Percentiles rank a stretch among this genome's conserved stretches.
These are phyloP conservation scores for Drosophila macrothrix DNA, from an alignment of 2,888 invertebrate species.

Conservation along the genomic window DNA sequence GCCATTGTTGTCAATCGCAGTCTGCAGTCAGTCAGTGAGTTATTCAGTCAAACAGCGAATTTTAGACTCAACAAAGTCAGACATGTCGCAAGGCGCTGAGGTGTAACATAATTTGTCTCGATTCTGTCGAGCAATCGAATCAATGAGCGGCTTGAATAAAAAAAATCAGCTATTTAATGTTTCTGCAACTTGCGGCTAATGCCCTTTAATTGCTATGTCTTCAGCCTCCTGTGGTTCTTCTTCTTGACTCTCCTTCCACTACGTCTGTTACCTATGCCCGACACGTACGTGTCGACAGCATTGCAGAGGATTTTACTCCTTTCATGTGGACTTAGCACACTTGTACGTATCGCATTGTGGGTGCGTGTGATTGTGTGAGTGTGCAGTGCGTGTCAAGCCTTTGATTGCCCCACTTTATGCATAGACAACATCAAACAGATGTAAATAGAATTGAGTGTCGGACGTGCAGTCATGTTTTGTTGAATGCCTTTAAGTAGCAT, in stretches of 20 bases:
- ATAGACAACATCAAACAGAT: constrained; percentile 54
- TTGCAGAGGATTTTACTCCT: constrained; percentile 57
- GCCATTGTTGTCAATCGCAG: constrained; percentile 48
- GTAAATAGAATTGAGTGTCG: constrained; percentile 65
- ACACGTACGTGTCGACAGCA: constrained; percentile 52
- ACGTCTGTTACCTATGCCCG: constrained; percentile 46
- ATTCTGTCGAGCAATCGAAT: constrained; percentile 62
- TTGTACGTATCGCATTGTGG: constrained; percentile 5
- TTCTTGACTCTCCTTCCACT: neutral
- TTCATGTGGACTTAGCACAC: constrained; percentile 58
- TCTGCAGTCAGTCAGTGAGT: constrained; percentile 26
- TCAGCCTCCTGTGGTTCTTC: constrained; percentile 19
- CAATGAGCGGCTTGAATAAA: constrained; percentile 42
- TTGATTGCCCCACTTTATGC: constrained; percentile 70
- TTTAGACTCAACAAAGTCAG: constrained; percentile 53
- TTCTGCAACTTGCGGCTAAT: constrained; percentile 42
- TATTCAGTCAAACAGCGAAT: constrained; percentile 24
- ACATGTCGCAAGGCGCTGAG: constrained; percentile 68
- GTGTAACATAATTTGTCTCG: constrained; percentile 77
- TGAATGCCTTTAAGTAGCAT: neutral
- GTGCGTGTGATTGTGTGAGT: neutral
- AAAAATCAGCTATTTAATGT: constrained; percentile 46
- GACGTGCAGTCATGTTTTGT: constrained; percentile 43
- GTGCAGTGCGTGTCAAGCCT: constrained; percentile 34
- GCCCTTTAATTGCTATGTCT: constrained; percentile 61